A percentile compares a stretch with the other conserved stretches of the same genome.
Conservation (phyloP, 2,888 invertebrate species). For the Amphimallon solstitiale region DNA sequence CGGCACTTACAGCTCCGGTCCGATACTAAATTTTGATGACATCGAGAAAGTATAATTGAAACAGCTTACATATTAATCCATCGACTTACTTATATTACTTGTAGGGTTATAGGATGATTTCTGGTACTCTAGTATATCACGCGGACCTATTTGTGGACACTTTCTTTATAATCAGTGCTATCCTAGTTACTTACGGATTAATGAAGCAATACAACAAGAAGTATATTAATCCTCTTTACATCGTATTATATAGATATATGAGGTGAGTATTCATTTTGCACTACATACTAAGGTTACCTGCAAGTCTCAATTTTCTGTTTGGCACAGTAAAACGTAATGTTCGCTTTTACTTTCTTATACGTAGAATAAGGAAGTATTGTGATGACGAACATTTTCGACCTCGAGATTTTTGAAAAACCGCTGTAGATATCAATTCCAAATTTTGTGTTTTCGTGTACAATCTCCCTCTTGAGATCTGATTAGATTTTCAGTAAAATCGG, state of each 20-base stretch:
- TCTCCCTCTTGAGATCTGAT: too few relatives aligned
- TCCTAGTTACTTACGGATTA: slow-evolving; percentile 66
- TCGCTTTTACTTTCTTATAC: too few relatives aligned
- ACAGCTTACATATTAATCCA: neutral
- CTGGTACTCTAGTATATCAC: slow-evolving; percentile 66
- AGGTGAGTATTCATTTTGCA: slow-evolving; percentile 64
- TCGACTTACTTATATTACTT: slow-evolving; percentile 38
- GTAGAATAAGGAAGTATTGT: too few relatives aligned
- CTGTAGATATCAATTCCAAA: too few relatives aligned
- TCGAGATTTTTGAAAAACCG: too few relatives aligned
- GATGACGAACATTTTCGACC: too few relatives aligned
- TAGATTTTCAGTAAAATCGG: too few relatives aligned
- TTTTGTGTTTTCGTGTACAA: too few relatives aligned
- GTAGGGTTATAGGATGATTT: slow-evolving; percentile 60
- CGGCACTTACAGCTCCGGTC: slow-evolving; percentile 66
- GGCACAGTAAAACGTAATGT: too few relatives aligned
- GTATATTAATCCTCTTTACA: slow-evolving; percentile 63
- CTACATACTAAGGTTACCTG: too few relatives aligned
- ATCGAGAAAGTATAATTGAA: slow-evolving; percentile 66
- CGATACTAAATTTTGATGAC: slow-evolving; percentile 67
- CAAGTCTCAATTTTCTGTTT: too few relatives aligned
- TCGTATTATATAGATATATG: slow-evolving; percentile 70
- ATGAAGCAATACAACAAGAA: slow-evolving; percentile 62
- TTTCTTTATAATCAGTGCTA: slow-evolving; percentile 72
- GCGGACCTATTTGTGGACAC: slow-evolving; percentile 73